Base-by-base conservation (phyloP, 2,888 invertebrate species). In the Pecten maximus region DNA sequence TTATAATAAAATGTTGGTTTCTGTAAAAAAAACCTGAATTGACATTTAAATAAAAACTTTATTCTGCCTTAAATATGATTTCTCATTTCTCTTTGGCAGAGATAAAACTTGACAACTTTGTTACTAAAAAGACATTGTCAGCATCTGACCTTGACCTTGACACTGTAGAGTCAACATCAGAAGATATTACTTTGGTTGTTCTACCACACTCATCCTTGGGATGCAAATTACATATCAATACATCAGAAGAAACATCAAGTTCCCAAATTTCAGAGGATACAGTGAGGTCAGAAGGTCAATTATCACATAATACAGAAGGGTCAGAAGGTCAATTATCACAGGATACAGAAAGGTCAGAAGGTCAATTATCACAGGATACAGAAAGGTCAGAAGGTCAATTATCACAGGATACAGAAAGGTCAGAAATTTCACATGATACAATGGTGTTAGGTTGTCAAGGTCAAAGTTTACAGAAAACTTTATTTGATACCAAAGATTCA, bases 31-130 rank as follows among this genome's bases (percentile, higher is more conserved):
- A n/a, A n/a, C n/a, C n/a, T n/a, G n/a, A n/a, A n/a, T n/a, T n/a
- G n/a, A n/a, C n/a, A n/a, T n/a, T n/a, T n/a, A n/a, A n/a, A n/a
- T n/a, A n/a, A n/a, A n/a, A n/a, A n/a, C n/a, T n/a, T n/a, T n/a
- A n/a, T n/a, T n/a, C n/a, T n/a, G n/a, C n/a, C n/a, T n/a, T n/a
- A n/a, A n/a, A n/a, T n/a, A n/a, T n/a, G n/a, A n/a, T 74, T 28
- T 74, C 6, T 12, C 10, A 8, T 74, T 74, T 74, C 28, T 74
- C 35, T 35, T 28, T 74, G 16, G 35, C 91, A 93, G 93, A 93
- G 87, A 91, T 90, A 88, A 93, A 90, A 90, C 88, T 93, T 60
- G 92, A 93, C n/a, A 88, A n/a, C 16, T 90, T 92, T 88, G 60
- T 90, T 4, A 40, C 89, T 39, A 87, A 74, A 40, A 87, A 89